Conservation (phyloP, 2,888 invertebrate genomes). For the Mayetiola destructor region DNA sequence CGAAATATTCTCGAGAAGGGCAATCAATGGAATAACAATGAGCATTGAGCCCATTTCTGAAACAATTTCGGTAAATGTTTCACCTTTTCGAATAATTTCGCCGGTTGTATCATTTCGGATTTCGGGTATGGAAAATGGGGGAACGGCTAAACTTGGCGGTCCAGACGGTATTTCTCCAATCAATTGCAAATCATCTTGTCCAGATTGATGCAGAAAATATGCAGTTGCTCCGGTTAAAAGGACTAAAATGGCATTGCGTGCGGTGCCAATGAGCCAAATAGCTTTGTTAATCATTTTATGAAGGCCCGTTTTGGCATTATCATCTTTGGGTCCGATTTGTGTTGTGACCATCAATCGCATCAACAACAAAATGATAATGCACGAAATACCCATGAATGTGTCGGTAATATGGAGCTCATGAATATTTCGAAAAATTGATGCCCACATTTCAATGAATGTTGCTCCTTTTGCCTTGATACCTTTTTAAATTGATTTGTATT, state of each 20-base stretch:
- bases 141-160: conserved; percentile 48
- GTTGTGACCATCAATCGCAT: conserved; percentile 57
- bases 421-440: conserved; percentile 53
- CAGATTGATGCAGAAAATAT: conserved; percentile 45
- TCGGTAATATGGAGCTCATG: conserved; percentile 55
- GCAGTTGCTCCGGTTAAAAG: conserved; percentile 53
- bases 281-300: conserved; percentile 48
- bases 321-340: conserved; percentile 43
- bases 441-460: conserved; percentile 69
- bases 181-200: conserved; percentile 43
- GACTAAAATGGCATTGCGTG: conserved; percentile 74
- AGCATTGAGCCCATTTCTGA: conserved; percentile 71
- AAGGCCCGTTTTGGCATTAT: conserved; percentile 38
- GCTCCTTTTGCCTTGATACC: conserved; percentile 54
- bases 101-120: conserved; percentile 43
- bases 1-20: conserved; percentile 79
- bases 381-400: conserved; percentile 55
- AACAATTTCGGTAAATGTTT: conserved; percentile 53
- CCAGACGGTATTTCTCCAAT: conserved; percentile 64
- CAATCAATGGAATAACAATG: conserved; percentile 73
- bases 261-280: conserved; percentile 63
- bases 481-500: too few relatives aligned
- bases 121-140: conserved; percentile 49
- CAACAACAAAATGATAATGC: conserved; percentile 57
- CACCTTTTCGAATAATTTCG: conserved; percentile 17